Base-by-base conservation (phyloP, 2,888 invertebrate genomes). In the Philaethria dido region DNA sequence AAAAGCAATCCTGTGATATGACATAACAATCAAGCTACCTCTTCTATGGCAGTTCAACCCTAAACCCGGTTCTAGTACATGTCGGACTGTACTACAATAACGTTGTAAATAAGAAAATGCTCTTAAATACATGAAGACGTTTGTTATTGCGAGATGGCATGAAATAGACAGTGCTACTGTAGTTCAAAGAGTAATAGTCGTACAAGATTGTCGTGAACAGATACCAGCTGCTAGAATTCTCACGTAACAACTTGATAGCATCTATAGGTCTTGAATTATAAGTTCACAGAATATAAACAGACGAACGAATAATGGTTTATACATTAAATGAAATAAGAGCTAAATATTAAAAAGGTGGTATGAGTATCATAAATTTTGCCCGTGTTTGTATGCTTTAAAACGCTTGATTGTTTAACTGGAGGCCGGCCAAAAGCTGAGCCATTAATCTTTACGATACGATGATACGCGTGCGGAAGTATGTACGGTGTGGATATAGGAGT, bases 381-480 rank as follows among this genome's bases (percentile, higher is more conserved):
- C 78, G 79, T 83, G 82, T 88, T 85, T 87, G 78, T 83, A 73
- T 82, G 77, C 78, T 81, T 83, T 77, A 80, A 81, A 80, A 79
- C 80, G 84, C 73, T 80, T 86, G 88, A 90, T 88, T 86, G 89
- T 85, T 88, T 87, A 85, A 76, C 84, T 91, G 90, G 90, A 81
- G 72, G 60, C 65, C 68, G 39, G 88, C 90, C 91, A 91, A 88
- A 82, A 81, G 81, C 82, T 71, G 69, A 74, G 76, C 77, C 75
- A 73, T 80, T 73, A 72, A 74, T 74, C 69, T 64, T 69, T 33
- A 66, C 68, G 71, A 69, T 69, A 70, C 64, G 74, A 69, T 74
- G 73, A 65, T 72, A 70, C 69, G 76, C 76, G 72, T 72, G 65
- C 75, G 75, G 76, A 77, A 76, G 75, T 62, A 66, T 61, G 61